These are phyloP conservation scores for Tachystola acroxantha DNA, from an alignment of 2,888 invertebrate genomes.

Conservation along the genomic window DNA sequence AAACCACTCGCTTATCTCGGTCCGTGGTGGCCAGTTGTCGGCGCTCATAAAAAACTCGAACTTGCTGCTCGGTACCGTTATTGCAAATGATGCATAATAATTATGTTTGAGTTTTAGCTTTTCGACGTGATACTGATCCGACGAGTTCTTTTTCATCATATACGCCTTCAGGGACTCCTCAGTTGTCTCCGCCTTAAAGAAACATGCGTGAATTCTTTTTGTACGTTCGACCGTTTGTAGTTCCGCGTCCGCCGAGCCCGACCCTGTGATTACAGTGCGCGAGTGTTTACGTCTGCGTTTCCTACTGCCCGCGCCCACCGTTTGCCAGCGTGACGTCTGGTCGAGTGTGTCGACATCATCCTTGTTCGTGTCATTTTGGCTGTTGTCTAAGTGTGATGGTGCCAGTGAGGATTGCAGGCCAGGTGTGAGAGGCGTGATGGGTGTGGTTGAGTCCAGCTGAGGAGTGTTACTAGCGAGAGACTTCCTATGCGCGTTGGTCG, in stretches of 20 bases:
- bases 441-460: too few species aligned
- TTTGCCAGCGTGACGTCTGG: too few species aligned
- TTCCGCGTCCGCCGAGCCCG: not conserved
- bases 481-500: too few species aligned
- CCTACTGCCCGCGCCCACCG: not conserved
- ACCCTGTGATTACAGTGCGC: constrained; percentile 1
- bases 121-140: not conserved
- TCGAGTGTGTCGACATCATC: too few species aligned
- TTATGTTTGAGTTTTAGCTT: too few species aligned
- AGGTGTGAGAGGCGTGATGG: too few species aligned
- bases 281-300: not conserved
- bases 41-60: constrained; percentile 6
- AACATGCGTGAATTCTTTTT: constrained; percentile 6
- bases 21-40: constrained; percentile 7
- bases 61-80: constrained; percentile 2
- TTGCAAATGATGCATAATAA: too few species aligned
- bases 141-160: constrained; percentile 1
- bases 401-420: too few species aligned
- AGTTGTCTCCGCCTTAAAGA: constrained; percentile 4
- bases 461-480: too few species aligned
- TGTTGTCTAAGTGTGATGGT: too few species aligned
- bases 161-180: not conserved
- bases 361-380: too few species aligned
- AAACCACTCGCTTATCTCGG: too few species aligned
- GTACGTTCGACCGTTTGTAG: constrained; percentile 4